These are phyloP conservation scores for Serripes groenlandicus DNA, from an alignment of 2,888 invertebrate genomes.

Conservation along the genomic window DNA sequence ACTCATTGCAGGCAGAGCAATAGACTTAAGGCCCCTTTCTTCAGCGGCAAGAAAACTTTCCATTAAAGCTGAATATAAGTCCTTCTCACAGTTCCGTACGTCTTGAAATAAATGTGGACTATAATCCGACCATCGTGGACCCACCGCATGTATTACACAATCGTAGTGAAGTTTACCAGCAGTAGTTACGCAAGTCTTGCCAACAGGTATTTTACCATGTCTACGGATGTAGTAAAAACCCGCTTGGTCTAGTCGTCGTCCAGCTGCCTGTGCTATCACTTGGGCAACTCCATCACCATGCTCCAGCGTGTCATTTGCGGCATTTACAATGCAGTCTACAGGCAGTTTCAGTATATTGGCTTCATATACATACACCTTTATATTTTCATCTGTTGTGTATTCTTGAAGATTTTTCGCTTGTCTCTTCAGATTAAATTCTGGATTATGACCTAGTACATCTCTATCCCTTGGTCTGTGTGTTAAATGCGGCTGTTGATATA, in stretches of 20 bases:
- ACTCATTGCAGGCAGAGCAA: slow-evolving; percentile 63
- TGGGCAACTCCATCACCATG: slow-evolving; percentile 53
- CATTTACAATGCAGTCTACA: slow-evolving; percentile 61
- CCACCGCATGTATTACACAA: slow-evolving; percentile 63
- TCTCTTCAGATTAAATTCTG: slow-evolving; percentile 3
- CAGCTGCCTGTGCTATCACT: slow-evolving; percentile 52
- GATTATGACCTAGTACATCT: too few species aligned
- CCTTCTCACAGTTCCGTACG: slow-evolving; percentile 34
- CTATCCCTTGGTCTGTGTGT: too few species aligned
- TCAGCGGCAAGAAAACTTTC: slow-evolving; percentile 56
- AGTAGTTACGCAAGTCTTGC: slow-evolving; percentile 45
- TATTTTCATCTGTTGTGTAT: slow-evolving; percentile 11
- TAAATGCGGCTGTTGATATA: too few species aligned
- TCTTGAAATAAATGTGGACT: background rate
- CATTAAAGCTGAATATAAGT: slow-evolving; percentile 41
- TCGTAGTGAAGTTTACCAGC: slow-evolving; percentile 59
- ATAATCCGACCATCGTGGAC: slow-evolving; percentile 62
- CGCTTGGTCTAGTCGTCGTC: slow-evolving; percentile 25
- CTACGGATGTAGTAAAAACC: slow-evolving; percentile 24
- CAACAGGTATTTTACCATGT: slow-evolving; percentile 27
- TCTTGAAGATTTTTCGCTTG: slow-evolving; percentile 12
- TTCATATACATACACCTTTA: slow-evolving; percentile 22
- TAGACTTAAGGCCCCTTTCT: slow-evolving; percentile 4
- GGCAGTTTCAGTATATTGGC: slow-evolving; percentile 36
- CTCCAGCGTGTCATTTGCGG: slow-evolving; percentile 38